Evolutionary conservation across 2,113 vertebrate species (phyloP).

Genomic region (Cyrtonyx montezumae): DNA sequence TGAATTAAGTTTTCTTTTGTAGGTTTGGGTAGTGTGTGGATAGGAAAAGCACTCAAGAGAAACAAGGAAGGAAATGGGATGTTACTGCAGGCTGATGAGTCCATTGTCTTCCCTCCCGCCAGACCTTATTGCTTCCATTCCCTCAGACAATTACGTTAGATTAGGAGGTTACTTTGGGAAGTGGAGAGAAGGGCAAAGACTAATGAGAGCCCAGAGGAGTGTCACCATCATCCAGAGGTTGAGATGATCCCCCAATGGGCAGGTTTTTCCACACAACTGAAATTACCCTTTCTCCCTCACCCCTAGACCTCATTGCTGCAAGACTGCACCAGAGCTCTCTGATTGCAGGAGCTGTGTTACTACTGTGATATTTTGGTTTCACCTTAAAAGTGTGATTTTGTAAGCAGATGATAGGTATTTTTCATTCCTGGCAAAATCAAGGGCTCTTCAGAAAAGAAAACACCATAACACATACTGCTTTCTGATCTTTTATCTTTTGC

Average conservation of each 20-base stretch:
- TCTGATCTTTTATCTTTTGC: constrained; percentile 12
- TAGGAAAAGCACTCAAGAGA: not conserved
- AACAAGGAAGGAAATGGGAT: not conserved
- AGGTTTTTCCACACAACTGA: not conserved
- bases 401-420: constrained; percentile 1
- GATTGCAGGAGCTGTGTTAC: not conserved
- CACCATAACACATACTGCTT: not conserved
- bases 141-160: not conserved
- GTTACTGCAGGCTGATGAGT: not conserved
- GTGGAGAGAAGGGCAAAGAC: not conserved
- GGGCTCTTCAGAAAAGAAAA: constrained; percentile 7
- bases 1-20: not conserved
- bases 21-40: not conserved
- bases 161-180: not conserved
- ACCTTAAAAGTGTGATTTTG: not conserved
- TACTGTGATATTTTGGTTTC: not conserved
- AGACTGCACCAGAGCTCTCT: not conserved
- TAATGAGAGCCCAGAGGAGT: not conserved
- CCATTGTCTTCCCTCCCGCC: not conserved
- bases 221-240: rapidly evolving
- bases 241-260: not conserved
- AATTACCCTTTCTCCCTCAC: not conserved
- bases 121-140: not conserved
- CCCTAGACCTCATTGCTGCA: not conserved
- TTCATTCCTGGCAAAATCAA: constrained; percentile 49